Conservation (phyloP, 2,888 invertebrate species). For the Sympetrum striolatum region DNA sequence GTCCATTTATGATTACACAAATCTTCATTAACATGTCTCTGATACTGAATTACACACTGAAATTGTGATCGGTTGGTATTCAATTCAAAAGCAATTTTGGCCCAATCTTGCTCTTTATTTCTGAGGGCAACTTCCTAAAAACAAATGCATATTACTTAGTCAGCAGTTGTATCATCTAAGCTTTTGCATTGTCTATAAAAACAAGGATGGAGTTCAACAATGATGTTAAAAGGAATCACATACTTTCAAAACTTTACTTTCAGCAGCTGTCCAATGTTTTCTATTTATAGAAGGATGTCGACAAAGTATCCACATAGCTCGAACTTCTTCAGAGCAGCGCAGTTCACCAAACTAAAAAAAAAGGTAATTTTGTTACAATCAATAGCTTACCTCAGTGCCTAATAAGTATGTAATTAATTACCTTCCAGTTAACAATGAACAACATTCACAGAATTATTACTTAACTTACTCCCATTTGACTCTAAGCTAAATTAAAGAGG, state of each 20-base stretch:
- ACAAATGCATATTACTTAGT: too few relatives aligned
- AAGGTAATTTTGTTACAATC: not conserved
- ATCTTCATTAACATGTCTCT: slow-evolving; percentile 45
- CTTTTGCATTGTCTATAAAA: not conserved
- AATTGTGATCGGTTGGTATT: slow-evolving; percentile 49
- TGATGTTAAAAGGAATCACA: not conserved
- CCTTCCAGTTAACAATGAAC: too few relatives aligned
- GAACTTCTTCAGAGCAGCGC: slow-evolving; percentile 13
- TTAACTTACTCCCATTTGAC: too few relatives aligned
- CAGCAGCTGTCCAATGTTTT: slow-evolving; percentile 1
- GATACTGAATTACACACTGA: slow-evolving; percentile 50
- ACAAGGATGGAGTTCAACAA: not conserved
- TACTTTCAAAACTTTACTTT: not conserved
- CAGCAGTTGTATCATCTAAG: too few relatives aligned
- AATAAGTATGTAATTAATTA: not conserved
- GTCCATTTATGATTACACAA: slow-evolving; percentile 54
- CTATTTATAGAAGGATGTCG: slow-evolving; percentile 11
- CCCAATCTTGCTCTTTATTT: slow-evolving; percentile 50
- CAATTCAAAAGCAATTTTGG: slow-evolving; percentile 49
- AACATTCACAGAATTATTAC: too few relatives aligned
- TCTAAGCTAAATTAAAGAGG: too few relatives aligned
- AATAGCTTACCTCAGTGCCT: not conserved
- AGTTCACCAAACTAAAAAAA: slow-evolving; percentile 8
- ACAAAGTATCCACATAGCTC: slow-evolving; percentile 21
- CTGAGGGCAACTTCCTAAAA: not conserved